These are phyloP conservation scores for Troides helena DNA, from an alignment of 2,888 invertebrate species.

Conservation along the genomic window DNA sequence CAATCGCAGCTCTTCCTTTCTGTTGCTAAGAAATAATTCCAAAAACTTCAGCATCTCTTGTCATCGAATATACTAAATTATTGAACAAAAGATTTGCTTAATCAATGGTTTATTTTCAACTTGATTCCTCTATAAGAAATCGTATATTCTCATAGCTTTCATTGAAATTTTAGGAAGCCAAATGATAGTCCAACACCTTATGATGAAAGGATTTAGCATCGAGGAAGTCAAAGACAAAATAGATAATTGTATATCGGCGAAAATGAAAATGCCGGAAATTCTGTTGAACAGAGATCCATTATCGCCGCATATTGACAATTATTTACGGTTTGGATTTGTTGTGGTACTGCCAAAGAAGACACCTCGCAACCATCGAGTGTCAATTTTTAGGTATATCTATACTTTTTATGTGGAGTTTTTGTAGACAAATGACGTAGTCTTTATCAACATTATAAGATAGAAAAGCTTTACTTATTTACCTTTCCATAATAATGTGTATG, in stretches of 20 bases:
- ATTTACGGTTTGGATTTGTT: slow-evolving; percentile 19
- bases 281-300: slow-evolving; percentile 19
- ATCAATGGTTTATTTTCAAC: too few species aligned
- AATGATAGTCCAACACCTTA: slow-evolving; percentile 24
- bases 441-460: too few species aligned
- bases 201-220: slow-evolving; percentile 23
- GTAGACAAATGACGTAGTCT: too few species aligned
- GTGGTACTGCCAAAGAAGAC: slow-evolving; percentile 23
- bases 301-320: slow-evolving; percentile 4
- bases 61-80: too few species aligned
- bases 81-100: too few species aligned
- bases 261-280: slow-evolving; percentile 28
- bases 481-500: too few species aligned
- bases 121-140: too few species aligned
- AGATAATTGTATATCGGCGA: slow-evolving; percentile 24
- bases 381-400: slow-evolving; percentile 20
- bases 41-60: too few species aligned
- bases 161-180: slow-evolving; percentile 14
- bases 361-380: slow-evolving; percentile 13
- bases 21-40: too few species aligned
- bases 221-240: slow-evolving; percentile 29
- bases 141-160: background rate
- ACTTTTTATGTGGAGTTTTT: too few species aligned
- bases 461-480: too few species aligned
- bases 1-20: too few species aligned